Conservation (phyloP, 2,888 invertebrate genomes). For the Octonoba sinensis region DNA sequence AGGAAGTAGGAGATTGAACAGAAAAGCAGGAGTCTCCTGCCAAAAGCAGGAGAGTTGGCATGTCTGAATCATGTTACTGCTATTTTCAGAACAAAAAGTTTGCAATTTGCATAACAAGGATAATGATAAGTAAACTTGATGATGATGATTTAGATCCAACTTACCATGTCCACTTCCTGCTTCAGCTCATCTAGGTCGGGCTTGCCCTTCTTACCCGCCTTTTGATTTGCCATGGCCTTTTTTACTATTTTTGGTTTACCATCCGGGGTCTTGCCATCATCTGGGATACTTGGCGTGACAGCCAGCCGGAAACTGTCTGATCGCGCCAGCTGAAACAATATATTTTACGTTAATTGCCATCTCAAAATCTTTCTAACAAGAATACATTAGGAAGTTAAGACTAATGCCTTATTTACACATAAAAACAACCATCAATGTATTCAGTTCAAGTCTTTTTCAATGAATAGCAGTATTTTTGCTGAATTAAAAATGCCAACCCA, state of each 20-base stretch:
- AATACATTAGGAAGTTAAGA: not conserved
- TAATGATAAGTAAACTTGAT: too few species aligned
- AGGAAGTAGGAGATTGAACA: too few species aligned
- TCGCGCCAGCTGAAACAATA: constrained; percentile 85
- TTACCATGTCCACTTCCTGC: constrained; percentile 94
- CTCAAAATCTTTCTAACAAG: not conserved
- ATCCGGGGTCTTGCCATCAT: constrained; percentile 91
- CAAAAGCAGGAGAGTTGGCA: too few species aligned
- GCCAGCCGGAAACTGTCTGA: constrained; percentile 98
- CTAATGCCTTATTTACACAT: too few species aligned
- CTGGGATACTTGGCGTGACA: constrained; percentile 90
- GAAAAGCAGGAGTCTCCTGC: too few species aligned
- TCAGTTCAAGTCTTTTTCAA: not conserved
- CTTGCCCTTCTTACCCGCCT: constrained; percentile 69
- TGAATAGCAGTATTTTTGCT: not conserved
- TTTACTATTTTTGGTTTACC: constrained; percentile 73
- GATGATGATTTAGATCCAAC: constrained; percentile 8
- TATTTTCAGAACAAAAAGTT: too few species aligned
- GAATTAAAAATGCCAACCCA: not conserved
- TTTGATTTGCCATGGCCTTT: constrained; percentile 51
- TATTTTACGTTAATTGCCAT: not conserved
- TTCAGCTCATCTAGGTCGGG: constrained; percentile 95
- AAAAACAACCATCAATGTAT: too few species aligned
- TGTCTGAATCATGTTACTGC: too few species aligned
- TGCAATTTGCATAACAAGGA: too few species aligned